These are phyloP conservation scores for Microctonus hyperodae DNA, from an alignment of 2,888 invertebrate species.

Conservation along the genomic window DNA sequence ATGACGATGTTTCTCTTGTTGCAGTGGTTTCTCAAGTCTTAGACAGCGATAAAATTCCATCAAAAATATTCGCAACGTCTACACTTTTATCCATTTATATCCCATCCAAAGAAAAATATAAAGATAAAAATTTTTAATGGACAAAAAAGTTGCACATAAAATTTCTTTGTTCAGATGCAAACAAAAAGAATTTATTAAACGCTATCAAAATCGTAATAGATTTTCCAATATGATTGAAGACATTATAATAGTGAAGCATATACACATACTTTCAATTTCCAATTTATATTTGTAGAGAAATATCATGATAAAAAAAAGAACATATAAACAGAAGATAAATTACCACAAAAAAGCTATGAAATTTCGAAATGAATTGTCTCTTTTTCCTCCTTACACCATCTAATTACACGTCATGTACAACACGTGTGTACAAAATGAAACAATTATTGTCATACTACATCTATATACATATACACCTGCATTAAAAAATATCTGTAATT, in stretches of 20 bases:
- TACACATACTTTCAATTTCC: too few species aligned
- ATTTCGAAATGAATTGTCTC: neutral
- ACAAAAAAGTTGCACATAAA: neutral
- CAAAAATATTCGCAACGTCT: neutral
- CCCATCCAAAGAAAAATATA: too few species aligned
- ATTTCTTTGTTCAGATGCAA: too few species aligned
- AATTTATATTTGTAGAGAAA: too few species aligned
- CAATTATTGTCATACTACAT: slow-evolving; percentile 25
- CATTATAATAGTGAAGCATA: too few species aligned
- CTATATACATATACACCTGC: neutral
- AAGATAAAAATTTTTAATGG: neutral
- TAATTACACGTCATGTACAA: slow-evolving; percentile 18
- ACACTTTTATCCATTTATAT: neutral
- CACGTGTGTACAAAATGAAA: slow-evolving; percentile 7
- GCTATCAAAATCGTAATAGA: too few species aligned
- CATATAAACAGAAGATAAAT: neutral
- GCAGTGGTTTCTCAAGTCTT: neutral
- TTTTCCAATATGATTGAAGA: too few species aligned
- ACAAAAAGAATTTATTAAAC: too few species aligned
- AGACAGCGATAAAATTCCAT: neutral
- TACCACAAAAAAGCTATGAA: neutral
- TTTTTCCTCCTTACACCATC: neutral
- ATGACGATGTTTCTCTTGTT: neutral
- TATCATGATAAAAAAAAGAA: neutral
- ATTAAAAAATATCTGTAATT: too few species aligned